Base-by-base conservation (phyloP, 2,888 invertebrate genomes). In the Teleiodes luculella region DNA sequence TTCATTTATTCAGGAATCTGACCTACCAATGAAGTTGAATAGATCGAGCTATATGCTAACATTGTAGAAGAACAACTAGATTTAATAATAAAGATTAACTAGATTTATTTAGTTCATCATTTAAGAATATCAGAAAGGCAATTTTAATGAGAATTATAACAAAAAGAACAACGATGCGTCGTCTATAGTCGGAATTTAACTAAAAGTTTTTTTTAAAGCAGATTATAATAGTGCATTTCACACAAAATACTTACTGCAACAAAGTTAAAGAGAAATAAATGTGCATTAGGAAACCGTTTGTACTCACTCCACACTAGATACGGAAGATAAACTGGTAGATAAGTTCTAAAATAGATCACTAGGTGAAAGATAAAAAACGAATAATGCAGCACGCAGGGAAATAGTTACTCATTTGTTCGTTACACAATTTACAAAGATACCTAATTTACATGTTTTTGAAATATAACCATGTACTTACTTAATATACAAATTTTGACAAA, bases 1-100 rank as follows among this genome's bases (percentile, higher is more conserved):
- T 74, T 72, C 67, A 76, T 78, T 75, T 72, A 70, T 64, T 56
- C 53, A 57, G 63, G 74, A 75, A 76, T 78, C 63, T 65, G 61
- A 69, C 63, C 62, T 61, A 49, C 48, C 59, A 70, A 67, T 66
- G 49, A 4, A 20, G 20, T 20, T 43, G 28, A 43, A 28, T 20
- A 24, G 18, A 13, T 13, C n/a, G n/a, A n/a, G n/a, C n/a, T n/a
- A n/a, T n/a, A n/a, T n/a, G n/a, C n/a, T n/a, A n/a, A n/a, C n/a
- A n/a, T n/a, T n/a, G n/a, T n/a, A n/a, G n/a, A n/a, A n/a, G n/a
- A n/a, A n/a, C n/a, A n/a, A n/a, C n/a, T n/a, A n/a, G n/a, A n/a
- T n/a, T n/a, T n/a, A n/a, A n/a, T n/a, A n/a, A n/a, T n/a, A n/a
- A n/a, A n/a, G n/a, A n/a, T n/a, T n/a, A n/a, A n/a, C n/a, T n/a